Evolutionary conservation across 2,797 vertebrate species (phyloP), one percentile per base, ranked within the genome.

Genomic region (Rhinogobio ventralis): DNA sequence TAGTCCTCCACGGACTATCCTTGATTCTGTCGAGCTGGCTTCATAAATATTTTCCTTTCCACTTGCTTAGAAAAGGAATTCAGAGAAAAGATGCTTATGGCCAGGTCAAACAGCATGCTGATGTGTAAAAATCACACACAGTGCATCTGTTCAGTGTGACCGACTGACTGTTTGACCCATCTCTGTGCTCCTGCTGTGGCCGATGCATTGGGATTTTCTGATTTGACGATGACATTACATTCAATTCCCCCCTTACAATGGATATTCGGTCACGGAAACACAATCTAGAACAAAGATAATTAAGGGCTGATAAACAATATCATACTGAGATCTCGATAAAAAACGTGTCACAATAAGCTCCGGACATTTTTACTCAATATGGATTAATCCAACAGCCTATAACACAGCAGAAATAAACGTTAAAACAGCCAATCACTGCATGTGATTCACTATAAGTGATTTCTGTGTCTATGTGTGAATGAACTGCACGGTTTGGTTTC

Each of bases 21-120:
- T 67, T 77, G 30, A 84, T 79, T 75, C 69, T 86, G 33, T 42
- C 66, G 53, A 71, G 45, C 82, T 85, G 28, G 74, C 69, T 75
- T 79, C 51, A 68, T 69, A 80, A 81, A 87, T 71, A 39, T 7
- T 72, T 42, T 83, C 42, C 42, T 71, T 39, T 51, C 20, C 4
- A 7, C 71, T 73, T 8, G 57, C 53, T 73, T 39, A 67, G 45
- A 51, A 64, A 6, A 51, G 23, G 74, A 49, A 64, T 60, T 51
- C 36, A 33, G 74, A 71, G n/a, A 82, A 57, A 46, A 60, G 13
- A 49, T 23, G 13, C 55, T 72, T 28, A 74, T 75, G 71, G 46
- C 42, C 72, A 7, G 23, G 49, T 64, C 45, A 66, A 53, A 75
- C 33, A 0, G 10, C 53, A 45, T 75, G 60, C 60, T 75, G 60